Evolutionary conservation across 2,113 vertebrate genomes (phyloP).

Genomic region (Puntigrus tetrazona): DNA sequence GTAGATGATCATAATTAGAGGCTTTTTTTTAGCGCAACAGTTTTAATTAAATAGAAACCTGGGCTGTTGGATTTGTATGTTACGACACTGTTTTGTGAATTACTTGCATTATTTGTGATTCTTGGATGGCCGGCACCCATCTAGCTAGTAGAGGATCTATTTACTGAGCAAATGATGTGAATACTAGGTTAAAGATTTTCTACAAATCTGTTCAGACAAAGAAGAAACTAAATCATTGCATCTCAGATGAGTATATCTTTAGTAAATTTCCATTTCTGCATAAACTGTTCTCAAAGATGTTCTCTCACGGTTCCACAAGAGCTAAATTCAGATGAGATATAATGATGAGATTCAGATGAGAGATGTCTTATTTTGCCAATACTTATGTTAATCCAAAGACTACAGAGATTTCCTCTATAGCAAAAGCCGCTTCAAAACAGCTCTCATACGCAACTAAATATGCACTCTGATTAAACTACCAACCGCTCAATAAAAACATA

Average conservation of each 20-base stretch:
- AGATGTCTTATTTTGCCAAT: background rate
- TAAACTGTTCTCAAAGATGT: background rate
- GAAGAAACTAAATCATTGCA: background rate
- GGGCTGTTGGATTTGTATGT: background rate
- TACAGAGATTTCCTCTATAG: background rate
- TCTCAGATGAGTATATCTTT: background rate
- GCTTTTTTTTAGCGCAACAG: background rate
- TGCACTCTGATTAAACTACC: background rate
- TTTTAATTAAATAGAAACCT: background rate
- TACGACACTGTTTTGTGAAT: background rate
- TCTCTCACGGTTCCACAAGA: background rate
- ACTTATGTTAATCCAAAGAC: background rate
- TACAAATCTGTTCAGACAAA: background rate
- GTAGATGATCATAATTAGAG: too few species aligned
- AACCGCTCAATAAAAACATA: background rate
- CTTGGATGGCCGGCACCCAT: background rate
- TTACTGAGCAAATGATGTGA: background rate
- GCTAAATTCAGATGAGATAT: background rate
- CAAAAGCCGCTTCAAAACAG: background rate
- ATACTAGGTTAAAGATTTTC: background rate
- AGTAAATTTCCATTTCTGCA: too few species aligned
- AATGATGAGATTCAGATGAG: too few species aligned
- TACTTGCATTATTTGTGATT: background rate
- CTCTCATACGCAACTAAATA: background rate
- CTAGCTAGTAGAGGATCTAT: background rate